A percentile compares a stretch with the other conserved stretches of the same genome.
Conservation (phyloP, 2,888 invertebrate species). For the Perithous albicinctus region DNA sequence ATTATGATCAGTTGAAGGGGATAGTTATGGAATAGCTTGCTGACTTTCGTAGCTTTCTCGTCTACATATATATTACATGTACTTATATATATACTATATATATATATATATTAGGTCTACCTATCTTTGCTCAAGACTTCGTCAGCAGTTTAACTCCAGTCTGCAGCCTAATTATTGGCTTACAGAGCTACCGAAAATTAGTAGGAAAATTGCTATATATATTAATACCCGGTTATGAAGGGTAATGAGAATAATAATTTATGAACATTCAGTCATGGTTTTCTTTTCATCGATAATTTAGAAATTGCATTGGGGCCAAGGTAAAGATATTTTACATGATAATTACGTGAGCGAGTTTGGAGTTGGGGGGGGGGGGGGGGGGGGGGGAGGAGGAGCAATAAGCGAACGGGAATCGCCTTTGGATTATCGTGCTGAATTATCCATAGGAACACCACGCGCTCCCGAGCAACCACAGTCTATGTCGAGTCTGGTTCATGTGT, state of each 20-base stretch:
- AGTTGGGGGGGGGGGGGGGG: too few relatives aligned
- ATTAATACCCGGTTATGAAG: not conserved
- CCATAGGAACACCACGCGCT: constrained; percentile 8
- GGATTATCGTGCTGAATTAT: constrained; percentile 31
- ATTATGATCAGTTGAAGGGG: constrained; percentile 6
- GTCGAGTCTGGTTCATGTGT: constrained; percentile 11
- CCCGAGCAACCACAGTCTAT: not conserved
- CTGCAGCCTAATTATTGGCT: constrained; percentile 21
- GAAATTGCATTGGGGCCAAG: not conserved
- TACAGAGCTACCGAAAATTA: not conserved
- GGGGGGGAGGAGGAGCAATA: not conserved
- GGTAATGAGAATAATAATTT: constrained; percentile 5
- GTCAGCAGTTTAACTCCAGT: constrained; percentile 26
- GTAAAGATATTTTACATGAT: constrained; percentile 27
- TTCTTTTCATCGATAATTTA: constrained; percentile 2
- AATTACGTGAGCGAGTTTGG: constrained; percentile 20
- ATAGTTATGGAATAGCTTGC: not conserved
- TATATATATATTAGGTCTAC: not conserved
- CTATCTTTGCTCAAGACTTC: not conserved
- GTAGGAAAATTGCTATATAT: not conserved
- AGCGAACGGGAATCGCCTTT: constrained; percentile 13
- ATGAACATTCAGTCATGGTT: not conserved
- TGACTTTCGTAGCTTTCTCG: not conserved
- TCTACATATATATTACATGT: not conserved
- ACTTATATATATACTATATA: not conserved